These are phyloP conservation scores for Scrobipalpa costella DNA, from an alignment of 2,888 invertebrate species.

Conservation along the genomic window DNA sequence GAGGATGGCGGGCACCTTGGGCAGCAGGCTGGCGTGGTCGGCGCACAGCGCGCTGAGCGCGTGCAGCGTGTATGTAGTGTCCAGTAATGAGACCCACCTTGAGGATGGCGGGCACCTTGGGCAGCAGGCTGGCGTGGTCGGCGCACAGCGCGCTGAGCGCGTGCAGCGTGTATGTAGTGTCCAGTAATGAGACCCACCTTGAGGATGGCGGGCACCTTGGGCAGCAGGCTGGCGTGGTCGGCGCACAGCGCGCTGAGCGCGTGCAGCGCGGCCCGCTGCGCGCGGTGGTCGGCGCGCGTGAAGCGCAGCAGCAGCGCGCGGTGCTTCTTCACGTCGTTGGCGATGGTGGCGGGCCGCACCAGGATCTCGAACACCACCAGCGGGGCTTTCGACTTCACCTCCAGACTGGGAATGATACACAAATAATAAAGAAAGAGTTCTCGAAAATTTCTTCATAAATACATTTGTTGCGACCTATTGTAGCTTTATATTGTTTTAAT, in stretches of 20 bases:
- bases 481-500: too few species aligned
- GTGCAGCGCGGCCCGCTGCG: slow-evolving; percentile 95
- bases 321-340: slow-evolving; percentile 87
- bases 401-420: slow-evolving; percentile 80
- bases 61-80: neutral
- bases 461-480: too few species aligned
- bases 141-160: slow-evolving; percentile 97
- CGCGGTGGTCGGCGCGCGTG: slow-evolving; percentile 88
- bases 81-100: slow-evolving; percentile 73
- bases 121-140: slow-evolving; percentile 89
- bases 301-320: slow-evolving; percentile 90
- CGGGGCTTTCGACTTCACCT: slow-evolving; percentile 96
- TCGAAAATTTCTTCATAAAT: too few species aligned
- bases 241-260: slow-evolving; percentile 97
- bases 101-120: slow-evolving; percentile 93
- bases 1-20: slow-evolving; percentile 56
- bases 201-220: slow-evolving; percentile 93
- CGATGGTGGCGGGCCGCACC: slow-evolving; percentile 84
- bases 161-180: slow-evolving; percentile 83
- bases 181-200: slow-evolving; percentile 75
- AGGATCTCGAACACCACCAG: slow-evolving; percentile 96
- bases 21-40: neutral
- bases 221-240: slow-evolving; percentile 89
- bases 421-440: too few species aligned
- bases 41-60: neutral